Conservation (phyloP, 1,140 invertebrate genomes). For the Cardiocondyla obscurior region DNA sequence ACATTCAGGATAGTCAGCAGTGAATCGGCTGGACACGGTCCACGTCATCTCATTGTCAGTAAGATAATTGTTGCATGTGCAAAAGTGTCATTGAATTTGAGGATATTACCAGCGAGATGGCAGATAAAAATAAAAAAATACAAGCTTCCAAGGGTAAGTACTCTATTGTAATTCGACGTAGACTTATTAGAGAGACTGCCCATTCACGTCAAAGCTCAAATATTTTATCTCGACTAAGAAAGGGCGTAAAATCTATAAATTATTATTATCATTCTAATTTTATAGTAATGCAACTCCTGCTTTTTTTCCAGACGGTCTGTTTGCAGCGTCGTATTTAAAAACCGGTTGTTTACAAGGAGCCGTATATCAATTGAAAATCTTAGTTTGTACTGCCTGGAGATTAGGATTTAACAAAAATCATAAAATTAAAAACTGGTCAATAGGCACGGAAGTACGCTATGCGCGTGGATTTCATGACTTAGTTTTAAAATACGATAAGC, state of each 20-base stretch:
- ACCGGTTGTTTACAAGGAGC: neutral
- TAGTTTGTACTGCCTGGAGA: conserved; percentile 1
- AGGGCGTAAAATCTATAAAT: neutral
- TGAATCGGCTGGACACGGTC: too few relatives aligned
- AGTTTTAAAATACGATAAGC: neutral
- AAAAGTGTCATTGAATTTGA: too few relatives aligned
- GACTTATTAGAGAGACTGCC: too few relatives aligned
- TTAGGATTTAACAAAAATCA: neutral
- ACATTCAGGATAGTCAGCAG: too few relatives aligned
- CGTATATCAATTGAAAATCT: neutral
- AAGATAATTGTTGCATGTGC: too few relatives aligned
- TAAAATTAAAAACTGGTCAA: neutral
- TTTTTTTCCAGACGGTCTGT: neutral
- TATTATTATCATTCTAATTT: neutral
- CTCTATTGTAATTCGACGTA: too few relatives aligned
- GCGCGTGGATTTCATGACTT: conserved; percentile 29
- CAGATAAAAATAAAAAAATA: too few relatives aligned
- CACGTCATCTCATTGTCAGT: too few relatives aligned
- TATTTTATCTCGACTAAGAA: too few relatives aligned
- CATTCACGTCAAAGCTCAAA: too few relatives aligned
- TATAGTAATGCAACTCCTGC: neutral
- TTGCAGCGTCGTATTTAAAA: neutral
- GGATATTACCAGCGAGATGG: too few relatives aligned
- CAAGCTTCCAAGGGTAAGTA: too few relatives aligned
- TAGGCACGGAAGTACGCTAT: neutral